These are phyloP conservation scores for Microcaecilia unicolor DNA, from an alignment of 2,797 vertebrate species.

Conservation along the genomic window DNA sequence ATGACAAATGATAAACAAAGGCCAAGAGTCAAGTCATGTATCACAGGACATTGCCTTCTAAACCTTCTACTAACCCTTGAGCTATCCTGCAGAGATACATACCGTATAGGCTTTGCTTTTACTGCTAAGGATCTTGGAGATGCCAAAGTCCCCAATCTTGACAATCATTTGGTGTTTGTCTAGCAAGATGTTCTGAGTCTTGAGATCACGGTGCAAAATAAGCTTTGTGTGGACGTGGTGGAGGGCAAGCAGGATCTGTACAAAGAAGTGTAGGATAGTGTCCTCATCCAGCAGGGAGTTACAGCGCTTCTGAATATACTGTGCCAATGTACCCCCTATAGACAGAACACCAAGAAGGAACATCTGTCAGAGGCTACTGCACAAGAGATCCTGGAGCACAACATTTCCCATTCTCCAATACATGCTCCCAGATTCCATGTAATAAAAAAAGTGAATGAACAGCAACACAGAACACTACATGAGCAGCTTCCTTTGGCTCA, in stretches of 20 bases:
- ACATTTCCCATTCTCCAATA: too few relatives aligned
- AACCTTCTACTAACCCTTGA: too few relatives aligned
- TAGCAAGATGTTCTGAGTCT: slow-evolving; percentile 96
- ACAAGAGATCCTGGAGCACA: too few relatives aligned
- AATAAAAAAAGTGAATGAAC: too few relatives aligned
- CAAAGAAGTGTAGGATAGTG: slow-evolving; percentile 95
- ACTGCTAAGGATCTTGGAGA: slow-evolving; percentile 97
- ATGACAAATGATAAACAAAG: too few relatives aligned
- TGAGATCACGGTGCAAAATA: slow-evolving; percentile 92
- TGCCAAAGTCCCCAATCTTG: slow-evolving; percentile 95
- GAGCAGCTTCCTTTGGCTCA: too few relatives aligned
- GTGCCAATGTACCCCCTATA: slow-evolving; percentile 84
- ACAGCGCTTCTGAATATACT: slow-evolving; percentile 94
- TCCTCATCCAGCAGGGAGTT: slow-evolving; percentile 94
- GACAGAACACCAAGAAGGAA: slow-evolving; percentile 2
- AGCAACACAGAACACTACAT: too few relatives aligned
- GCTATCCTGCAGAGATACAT: too few relatives aligned
- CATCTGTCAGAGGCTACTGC: too few relatives aligned
- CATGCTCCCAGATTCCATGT: too few relatives aligned
- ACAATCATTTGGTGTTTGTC: slow-evolving; percentile 96
- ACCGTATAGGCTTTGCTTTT: slow-evolving; percentile 98
- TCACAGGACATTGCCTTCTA: too few relatives aligned
- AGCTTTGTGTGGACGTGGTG: slow-evolving; percentile 96
- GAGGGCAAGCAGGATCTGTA: slow-evolving; percentile 89
- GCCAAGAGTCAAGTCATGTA: too few relatives aligned